Evolutionary conservation across 2,888 invertebrate species (phyloP).

Genomic region (Nephrocerus scutellatus): DNA sequence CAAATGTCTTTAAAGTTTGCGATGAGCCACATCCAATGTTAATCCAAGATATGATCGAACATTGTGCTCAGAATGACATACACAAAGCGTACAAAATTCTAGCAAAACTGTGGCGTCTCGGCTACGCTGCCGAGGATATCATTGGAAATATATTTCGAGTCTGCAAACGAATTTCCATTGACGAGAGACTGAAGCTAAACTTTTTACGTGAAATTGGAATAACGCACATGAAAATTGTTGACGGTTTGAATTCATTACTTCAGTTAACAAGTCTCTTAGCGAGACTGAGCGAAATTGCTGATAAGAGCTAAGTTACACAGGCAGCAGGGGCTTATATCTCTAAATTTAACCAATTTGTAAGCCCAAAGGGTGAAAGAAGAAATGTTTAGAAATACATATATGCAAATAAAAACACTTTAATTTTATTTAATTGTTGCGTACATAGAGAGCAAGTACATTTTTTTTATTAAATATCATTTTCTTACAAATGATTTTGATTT

Average conservation of each 20-base stretch:
- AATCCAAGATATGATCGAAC: constrained; percentile 82
- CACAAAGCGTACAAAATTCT: constrained; percentile 83
- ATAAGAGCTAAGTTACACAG: constrained; percentile 28
- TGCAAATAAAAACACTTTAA: too few relatives aligned
- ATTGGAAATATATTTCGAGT: constrained; percentile 92
- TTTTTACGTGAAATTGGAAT: constrained; percentile 87
- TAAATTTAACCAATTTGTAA: too few relatives aligned
- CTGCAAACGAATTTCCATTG: constrained; percentile 74
- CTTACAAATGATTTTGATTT: too few relatives aligned
- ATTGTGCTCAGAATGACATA: constrained; percentile 73
- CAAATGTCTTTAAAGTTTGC: constrained; percentile 97
- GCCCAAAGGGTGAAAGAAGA: too few relatives aligned
- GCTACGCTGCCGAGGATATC: constrained; percentile 96
- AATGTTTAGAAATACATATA: too few relatives aligned
- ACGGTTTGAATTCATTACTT: constrained; percentile 78
- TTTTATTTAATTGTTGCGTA: too few relatives aligned
- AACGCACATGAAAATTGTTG: constrained; percentile 83
- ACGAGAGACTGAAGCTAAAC: constrained; percentile 74
- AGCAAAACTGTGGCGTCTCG: constrained; percentile 82
- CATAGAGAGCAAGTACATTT: too few relatives aligned
- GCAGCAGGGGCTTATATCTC: too few relatives aligned
- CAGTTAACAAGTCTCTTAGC: constrained; percentile 88
- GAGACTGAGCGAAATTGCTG: constrained; percentile 59
- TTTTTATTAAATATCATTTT: too few relatives aligned
- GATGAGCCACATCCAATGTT: constrained; percentile 97